Evolutionary conservation across 2,888 invertebrate species (phyloP).

Genomic region (Seira musarum): DNA sequence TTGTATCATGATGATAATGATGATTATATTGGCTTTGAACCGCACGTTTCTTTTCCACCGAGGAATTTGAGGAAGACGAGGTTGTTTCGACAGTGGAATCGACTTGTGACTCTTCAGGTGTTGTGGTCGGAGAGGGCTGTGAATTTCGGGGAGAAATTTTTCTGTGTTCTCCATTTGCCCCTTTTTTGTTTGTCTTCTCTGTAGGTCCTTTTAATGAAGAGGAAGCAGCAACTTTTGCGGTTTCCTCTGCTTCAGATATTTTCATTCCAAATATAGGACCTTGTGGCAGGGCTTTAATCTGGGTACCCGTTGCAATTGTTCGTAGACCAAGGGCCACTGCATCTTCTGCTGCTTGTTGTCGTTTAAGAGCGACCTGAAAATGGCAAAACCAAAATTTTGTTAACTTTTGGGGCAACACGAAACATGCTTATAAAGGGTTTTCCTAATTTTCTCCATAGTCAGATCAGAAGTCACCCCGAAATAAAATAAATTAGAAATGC

Average conservation of each 20-base stretch:
- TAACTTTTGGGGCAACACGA: background rate
- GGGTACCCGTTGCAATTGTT: conserved; percentile 85
- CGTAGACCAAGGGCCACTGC: conserved; percentile 94
- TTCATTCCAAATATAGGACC: conserved; percentile 93
- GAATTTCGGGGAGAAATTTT: background rate
- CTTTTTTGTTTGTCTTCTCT: background rate
- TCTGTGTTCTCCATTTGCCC: background rate
- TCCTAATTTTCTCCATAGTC: conserved; percentile 77
- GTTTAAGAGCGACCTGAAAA: conserved; percentile 89
- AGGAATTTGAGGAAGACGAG: conserved; percentile 16
- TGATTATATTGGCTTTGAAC: background rate
- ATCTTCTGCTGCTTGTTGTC: conserved; percentile 98
- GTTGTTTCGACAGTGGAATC: conserved; percentile 50
- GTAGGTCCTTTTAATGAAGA: conserved; percentile 4
- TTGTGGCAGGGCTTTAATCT: conserved; percentile 83
- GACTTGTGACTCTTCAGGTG: conserved; percentile 46
- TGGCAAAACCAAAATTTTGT: background rate
- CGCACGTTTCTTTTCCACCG: conserved; percentile 15
- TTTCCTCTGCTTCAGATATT: conserved; percentile 79
- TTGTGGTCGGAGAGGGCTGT: background rate
- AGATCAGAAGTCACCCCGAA: too few species aligned
- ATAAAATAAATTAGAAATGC: too few species aligned
- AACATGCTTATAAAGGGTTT: conserved; percentile 70
- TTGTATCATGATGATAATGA: conserved; percentile 10
- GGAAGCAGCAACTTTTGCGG: background rate